Evolutionary conservation across 1,140 invertebrate genomes (phyloP).

Genomic region (Ladona fulva): DNA sequence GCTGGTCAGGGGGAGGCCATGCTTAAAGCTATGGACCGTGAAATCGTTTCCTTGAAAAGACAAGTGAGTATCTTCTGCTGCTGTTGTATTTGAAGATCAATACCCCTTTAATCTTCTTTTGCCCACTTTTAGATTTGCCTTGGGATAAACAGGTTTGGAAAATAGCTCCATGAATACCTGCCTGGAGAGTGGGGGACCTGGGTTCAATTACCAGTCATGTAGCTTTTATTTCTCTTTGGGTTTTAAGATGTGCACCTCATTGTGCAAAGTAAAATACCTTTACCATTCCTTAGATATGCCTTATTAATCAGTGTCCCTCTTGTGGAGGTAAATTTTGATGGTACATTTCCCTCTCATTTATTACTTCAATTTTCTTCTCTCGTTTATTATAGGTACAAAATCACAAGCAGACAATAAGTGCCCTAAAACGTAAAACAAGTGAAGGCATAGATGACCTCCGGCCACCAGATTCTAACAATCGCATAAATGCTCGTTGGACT

Average conservation of each 20-base stretch:
- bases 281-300: too few species aligned
- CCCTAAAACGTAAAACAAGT: conserved; percentile 65
- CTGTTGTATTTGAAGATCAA: conserved; percentile 10
- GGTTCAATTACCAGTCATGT: too few species aligned
- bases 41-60: conserved; percentile 86
- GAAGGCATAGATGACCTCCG: conserved; percentile 65
- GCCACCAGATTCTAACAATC: conserved; percentile 52
- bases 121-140: too few species aligned
- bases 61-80: conserved; percentile 59
- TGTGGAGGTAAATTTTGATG: too few species aligned
- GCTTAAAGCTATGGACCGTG: conserved; percentile 82
- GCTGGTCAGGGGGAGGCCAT: conserved; percentile 68
- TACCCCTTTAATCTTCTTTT: too few species aligned
- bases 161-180: too few species aligned
- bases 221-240: too few species aligned
- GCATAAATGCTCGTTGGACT: conserved; percentile 83
- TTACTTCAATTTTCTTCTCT: not conserved
- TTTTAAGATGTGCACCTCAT: too few species aligned
- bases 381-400: conserved; percentile 66
- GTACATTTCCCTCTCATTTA: not conserved
- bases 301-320: too few species aligned
- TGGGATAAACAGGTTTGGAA: too few species aligned
- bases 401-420: conserved; percentile 85
- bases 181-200: too few species aligned
- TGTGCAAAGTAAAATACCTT: too few species aligned